Evolutionary conservation across 2,113 vertebrate species (phyloP).

Genomic region (Gobius niger): DNA sequence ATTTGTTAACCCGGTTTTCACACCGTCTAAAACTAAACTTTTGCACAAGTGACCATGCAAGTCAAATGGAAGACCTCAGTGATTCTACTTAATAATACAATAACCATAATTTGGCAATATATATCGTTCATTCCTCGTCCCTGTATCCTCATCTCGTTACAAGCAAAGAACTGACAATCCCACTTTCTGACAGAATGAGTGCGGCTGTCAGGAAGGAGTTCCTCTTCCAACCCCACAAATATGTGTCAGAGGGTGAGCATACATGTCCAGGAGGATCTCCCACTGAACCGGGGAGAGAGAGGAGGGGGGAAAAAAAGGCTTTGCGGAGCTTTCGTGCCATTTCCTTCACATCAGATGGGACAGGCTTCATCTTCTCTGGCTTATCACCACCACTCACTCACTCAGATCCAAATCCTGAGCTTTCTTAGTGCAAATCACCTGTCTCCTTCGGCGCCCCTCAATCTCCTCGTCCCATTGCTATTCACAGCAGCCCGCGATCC

Average conservation of each 20-base stretch:
- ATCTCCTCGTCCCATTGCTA: slow-evolving; percentile 51
- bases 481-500: slow-evolving; percentile 42
- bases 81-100: too few relatives aligned
- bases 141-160: neutral
- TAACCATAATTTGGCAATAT: too few relatives aligned
- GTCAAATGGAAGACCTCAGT: too few relatives aligned
- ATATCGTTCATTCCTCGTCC: too few relatives aligned
- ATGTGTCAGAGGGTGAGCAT: neutral
- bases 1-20: too few relatives aligned
- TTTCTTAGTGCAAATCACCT: slow-evolving; percentile 50
- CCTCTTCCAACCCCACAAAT: neutral
- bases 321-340: slow-evolving; percentile 52
- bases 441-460: slow-evolving; percentile 39
- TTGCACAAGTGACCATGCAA: too few relatives aligned
- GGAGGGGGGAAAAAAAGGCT: slow-evolving; percentile 19
- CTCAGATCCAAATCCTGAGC: slow-evolving; percentile 43
- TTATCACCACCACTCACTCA: slow-evolving; percentile 47
- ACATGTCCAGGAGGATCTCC: slow-evolving; percentile 1
- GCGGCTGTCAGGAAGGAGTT: neutral
- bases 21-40: too few relatives aligned
- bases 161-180: neutral
- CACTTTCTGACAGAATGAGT: neutral
- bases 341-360: slow-evolving; percentile 44
- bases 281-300: slow-evolving; percentile 11
- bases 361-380: slow-evolving; percentile 40